Evolutionary conservation across 2,113 vertebrate species (phyloP).

Genomic region (Emberiza fucata): DNA sequence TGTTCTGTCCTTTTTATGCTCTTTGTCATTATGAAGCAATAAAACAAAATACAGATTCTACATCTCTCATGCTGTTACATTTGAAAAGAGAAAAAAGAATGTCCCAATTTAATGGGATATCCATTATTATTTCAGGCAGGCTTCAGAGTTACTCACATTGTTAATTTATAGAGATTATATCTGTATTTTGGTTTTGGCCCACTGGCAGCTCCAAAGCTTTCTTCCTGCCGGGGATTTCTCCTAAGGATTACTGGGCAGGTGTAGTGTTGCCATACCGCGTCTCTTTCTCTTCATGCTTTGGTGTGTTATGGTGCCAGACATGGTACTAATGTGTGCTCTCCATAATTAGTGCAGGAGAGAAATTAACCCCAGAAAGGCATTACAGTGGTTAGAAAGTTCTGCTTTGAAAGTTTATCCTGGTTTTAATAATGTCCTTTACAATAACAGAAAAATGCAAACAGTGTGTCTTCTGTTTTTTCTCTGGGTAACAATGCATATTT

Average conservation of each 20-base stretch:
- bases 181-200: background rate
- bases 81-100: background rate
- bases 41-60: background rate
- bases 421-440: background rate
- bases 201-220: background rate
- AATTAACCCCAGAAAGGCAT: background rate
- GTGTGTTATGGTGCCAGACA: background rate
- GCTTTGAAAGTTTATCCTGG: background rate
- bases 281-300: background rate
- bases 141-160: background rate
- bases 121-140: background rate
- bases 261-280: background rate
- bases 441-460: background rate
- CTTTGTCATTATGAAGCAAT: background rate
- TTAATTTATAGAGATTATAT: background rate
- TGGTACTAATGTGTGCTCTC: rapidly evolving
- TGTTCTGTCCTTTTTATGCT: background rate
- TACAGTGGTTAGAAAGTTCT: background rate
- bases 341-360: background rate
- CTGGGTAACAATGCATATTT: background rate
- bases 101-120: background rate
- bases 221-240: background rate
- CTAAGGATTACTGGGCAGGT: background rate
- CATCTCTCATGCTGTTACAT: background rate
- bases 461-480: background rate